Conservation (phyloP, 2,797 vertebrate genomes). For the Ficedula albicollis region DNA sequence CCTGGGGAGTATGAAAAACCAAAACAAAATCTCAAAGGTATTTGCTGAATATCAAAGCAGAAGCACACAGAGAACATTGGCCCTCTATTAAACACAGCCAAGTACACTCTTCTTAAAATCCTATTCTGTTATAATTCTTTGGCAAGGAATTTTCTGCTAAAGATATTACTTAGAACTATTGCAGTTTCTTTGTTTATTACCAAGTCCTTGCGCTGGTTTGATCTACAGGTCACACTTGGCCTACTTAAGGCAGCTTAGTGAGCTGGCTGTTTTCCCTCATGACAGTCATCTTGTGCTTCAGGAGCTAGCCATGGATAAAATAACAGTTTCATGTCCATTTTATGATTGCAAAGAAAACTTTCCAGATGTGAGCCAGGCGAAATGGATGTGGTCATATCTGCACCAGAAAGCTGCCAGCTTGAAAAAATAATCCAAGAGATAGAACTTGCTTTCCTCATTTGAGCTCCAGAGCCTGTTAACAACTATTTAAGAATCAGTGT, state of each 20-base stretch:
- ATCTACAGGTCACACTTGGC: background rate
- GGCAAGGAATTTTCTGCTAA: background rate
- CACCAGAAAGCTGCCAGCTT: background rate
- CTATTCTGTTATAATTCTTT: background rate
- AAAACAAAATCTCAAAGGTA: slow-evolving; percentile 48
- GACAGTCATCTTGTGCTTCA: slow-evolving; percentile 15
- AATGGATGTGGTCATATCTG: background rate
- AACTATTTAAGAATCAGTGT: background rate
- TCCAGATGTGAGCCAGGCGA: background rate
- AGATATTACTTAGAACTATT: background rate
- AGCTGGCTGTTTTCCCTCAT: background rate
- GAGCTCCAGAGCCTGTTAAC: background rate
- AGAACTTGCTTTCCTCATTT: background rate
- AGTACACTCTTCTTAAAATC: background rate
- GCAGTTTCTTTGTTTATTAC: background rate
- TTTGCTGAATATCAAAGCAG: slow-evolving; percentile 55
- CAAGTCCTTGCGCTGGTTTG: background rate
- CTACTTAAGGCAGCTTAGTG: background rate
- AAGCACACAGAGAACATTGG: slow-evolving; percentile 10
- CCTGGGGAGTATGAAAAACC: slow-evolving; percentile 45
- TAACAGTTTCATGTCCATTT: background rate
- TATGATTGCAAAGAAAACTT: slow-evolving; percentile 9
- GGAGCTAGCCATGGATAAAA: background rate
- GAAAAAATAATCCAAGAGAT: background rate
- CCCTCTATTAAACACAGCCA: background rate